Conservation (phyloP, 2,113 vertebrate species). For the Thomomys bottae region DNA sequence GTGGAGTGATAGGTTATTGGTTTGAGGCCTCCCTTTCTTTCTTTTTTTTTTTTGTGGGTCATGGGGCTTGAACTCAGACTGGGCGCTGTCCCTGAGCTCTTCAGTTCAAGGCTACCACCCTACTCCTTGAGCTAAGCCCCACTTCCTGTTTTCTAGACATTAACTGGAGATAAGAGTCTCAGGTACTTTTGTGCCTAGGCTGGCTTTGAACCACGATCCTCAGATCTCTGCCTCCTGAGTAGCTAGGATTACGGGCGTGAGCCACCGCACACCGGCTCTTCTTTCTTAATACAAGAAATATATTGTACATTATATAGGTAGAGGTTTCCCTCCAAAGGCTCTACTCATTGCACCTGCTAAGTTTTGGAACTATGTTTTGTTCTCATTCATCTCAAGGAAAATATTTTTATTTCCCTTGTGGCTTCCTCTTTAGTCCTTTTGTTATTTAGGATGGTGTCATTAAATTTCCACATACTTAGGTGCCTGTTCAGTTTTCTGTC, state of each 20-base stretch:
- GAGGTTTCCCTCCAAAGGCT: not conserved
- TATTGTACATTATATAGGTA: not conserved
- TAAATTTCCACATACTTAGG: not conserved
- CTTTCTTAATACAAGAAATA: not conserved
- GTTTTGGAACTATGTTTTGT: not conserved
- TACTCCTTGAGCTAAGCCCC: too few species aligned
- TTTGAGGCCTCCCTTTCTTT: not conserved
- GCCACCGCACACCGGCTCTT: too few species aligned
- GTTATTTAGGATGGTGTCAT: not conserved
- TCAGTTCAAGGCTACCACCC: too few species aligned
- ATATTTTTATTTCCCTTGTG: not conserved
- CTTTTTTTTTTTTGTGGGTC: too few species aligned
- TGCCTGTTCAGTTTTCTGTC: not conserved
- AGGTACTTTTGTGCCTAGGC: too few species aligned
- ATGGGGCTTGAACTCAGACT: too few species aligned
- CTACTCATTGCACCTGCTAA: accelerated
- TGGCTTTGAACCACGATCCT: too few species aligned
- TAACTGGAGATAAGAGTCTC: too few species aligned
- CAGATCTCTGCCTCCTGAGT: too few species aligned
- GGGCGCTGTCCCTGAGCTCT: too few species aligned
- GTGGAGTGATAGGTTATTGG: not conserved
- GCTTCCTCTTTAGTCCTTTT: not conserved
- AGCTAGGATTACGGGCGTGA: too few species aligned
- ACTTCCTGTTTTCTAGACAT: too few species aligned
- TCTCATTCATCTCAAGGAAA: not conserved